A percentile compares a stretch with the other conserved stretches of the same genome.
These are phyloP conservation scores for Anseranas semipalmata DNA, from an alignment of 2,113 vertebrate species.

Conservation along the genomic window DNA sequence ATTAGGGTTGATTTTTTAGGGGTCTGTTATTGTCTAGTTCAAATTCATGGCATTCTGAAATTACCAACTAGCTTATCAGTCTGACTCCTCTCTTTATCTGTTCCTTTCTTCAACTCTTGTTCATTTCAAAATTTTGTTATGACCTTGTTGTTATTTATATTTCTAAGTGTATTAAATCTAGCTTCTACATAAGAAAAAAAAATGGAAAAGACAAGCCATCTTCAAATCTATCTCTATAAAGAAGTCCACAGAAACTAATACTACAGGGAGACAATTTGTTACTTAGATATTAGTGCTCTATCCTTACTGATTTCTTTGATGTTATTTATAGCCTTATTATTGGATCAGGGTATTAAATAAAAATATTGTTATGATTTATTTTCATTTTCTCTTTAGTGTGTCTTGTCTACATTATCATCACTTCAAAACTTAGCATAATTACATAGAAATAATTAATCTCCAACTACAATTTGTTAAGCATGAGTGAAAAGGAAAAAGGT, in stretches of 20 bases:
- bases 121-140: not conserved
- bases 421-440: not conserved
- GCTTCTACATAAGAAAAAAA: not conserved
- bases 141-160: slow-evolving; percentile 19
- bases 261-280: not conserved
- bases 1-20: not conserved
- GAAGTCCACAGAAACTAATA: not conserved
- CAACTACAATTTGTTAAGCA: not conserved
- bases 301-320: not conserved
- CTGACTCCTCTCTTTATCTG: not conserved
- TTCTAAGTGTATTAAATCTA: not conserved
- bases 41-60: not conserved
- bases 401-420: not conserved
- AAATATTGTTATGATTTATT: not conserved
- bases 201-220: not conserved
- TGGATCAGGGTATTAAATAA: slow-evolving; percentile 3
- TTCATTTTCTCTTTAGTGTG: not conserved
- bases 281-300: not conserved
- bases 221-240: not conserved
- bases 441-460: not conserved
- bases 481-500: not conserved
- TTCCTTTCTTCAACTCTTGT: not conserved
- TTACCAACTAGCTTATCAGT: not conserved
- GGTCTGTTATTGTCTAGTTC: not conserved
- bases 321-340: not conserved